A percentile compares a stretch with the other conserved stretches of the same genome.
Conservation (phyloP, 2,888 invertebrate species). For the Dryobota labecula region DNA sequence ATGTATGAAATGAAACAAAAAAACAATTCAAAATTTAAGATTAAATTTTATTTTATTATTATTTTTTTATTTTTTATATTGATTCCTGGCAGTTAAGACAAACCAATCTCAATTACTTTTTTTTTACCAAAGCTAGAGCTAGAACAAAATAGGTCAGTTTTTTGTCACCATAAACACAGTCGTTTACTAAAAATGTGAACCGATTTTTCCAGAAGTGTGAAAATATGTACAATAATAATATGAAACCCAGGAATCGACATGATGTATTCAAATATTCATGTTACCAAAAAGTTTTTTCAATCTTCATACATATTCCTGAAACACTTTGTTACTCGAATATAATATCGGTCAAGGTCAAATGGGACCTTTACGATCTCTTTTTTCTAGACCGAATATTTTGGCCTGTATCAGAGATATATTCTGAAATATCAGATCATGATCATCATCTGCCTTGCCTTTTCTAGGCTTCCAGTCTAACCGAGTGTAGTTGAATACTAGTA, state of each 20-base stretch:
- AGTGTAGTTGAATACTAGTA: no score
- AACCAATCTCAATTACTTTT: not conserved
- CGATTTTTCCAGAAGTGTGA: slow-evolving; percentile 14
- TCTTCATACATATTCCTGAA: slow-evolving; percentile 33
- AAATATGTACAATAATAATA: slow-evolving; percentile 15
- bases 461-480: no score
- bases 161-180: not conserved
- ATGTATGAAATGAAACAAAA: no score
- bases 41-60: no score
- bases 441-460: no score
- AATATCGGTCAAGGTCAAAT: slow-evolving; percentile 32
- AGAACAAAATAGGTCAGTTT: not conserved
- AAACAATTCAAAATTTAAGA: no score
- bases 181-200: slow-evolving; percentile 1
- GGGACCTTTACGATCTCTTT: not conserved
- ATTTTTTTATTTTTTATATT: no score
- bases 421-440: not conserved
- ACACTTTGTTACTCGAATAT: slow-evolving; percentile 24
- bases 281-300: slow-evolving; percentile 48
- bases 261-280: slow-evolving; percentile 41
- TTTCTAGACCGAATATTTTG: slow-evolving; percentile 7
- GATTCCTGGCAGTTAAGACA: no score
- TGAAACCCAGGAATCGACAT: slow-evolving; percentile 12
- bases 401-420: not conserved
- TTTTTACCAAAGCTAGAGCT: not conserved